Percentiles rank a stretch among this genome's conserved stretches.
Conservation (phyloP, 2,113 vertebrate species). For the Solenodon paradoxus region DNA sequence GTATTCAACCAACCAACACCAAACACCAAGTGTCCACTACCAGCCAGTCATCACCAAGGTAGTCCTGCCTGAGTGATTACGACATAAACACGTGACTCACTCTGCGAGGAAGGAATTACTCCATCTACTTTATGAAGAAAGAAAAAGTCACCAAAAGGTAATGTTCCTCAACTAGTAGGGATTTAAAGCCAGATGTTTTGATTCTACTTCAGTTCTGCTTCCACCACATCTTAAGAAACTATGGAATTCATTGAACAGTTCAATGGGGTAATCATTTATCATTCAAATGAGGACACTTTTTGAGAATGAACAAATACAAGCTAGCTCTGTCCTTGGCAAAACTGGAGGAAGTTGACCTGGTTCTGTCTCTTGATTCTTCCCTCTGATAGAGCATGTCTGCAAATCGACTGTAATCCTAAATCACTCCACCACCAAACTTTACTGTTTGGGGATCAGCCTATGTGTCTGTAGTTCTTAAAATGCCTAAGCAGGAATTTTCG, state of each 20-base stretch:
- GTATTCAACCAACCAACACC: not conserved
- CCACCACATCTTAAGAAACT: not conserved
- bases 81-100: not conserved
- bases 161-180: not conserved
- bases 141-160: not conserved
- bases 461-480: not conserved
- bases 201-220: not conserved
- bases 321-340: not conserved
- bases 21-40: not conserved
- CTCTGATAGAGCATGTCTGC: not conserved
- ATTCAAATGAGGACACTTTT: not conserved
- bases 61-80: not conserved
- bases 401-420: not conserved
- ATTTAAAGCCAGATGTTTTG: not conserved
- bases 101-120: not conserved
- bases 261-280: not conserved
- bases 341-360: not conserved
- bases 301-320: not conserved
- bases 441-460: not conserved
- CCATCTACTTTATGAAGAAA: not conserved
- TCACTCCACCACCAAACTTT: not conserved
- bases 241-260: not conserved
- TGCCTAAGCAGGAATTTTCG: conserved; percentile 13
- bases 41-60: not conserved
- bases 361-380: too few species aligned